These are phyloP conservation scores for Heliconius hermathena DNA, from an alignment of 1,140 invertebrate species.

Conservation along the genomic window DNA sequence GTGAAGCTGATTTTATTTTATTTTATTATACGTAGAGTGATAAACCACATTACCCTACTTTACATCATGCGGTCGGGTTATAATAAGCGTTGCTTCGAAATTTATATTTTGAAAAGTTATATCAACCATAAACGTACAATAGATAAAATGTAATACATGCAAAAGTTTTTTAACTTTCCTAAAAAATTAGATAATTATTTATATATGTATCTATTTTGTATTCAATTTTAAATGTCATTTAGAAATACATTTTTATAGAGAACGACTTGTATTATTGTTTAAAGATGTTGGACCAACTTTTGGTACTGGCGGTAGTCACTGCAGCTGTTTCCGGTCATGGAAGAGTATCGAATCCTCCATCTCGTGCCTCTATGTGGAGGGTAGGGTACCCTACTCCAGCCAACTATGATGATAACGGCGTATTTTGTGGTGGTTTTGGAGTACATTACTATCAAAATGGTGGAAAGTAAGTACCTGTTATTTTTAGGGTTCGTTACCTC, in stretches of 20 bases:
- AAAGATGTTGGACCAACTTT: conserved; percentile 18
- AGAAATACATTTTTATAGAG: not conserved
- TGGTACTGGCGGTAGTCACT: conserved; percentile 37
- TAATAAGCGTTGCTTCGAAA: not conserved
- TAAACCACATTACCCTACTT: too few relatives aligned
- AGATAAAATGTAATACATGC: not conserved
- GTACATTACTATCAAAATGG: conserved; percentile 84
- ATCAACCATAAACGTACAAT: not conserved
- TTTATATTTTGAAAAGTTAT: not conserved
- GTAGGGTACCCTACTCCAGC: conserved; percentile 85
- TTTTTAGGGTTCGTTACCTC: not conserved
- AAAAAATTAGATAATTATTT: not conserved
- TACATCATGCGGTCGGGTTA: too few relatives aligned
- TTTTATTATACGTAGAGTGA: too few relatives aligned
- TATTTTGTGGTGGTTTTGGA: conserved; percentile 93
- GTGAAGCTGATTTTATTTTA: too few relatives aligned
- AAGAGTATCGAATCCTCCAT: conserved; percentile 90
- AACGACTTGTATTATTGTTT: not conserved
- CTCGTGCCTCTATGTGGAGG: conserved; percentile 90
- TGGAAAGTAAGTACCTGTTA: conserved; percentile 43
- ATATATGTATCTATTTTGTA: not conserved
- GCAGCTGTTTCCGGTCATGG: conserved; percentile 71
- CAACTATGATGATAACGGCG: conserved; percentile 94
- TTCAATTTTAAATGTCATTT: not conserved
- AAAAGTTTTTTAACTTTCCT: not conserved